Evolutionary conservation across 2,797 vertebrate species (phyloP).

Genomic region (Crenuchus spilurus): DNA sequence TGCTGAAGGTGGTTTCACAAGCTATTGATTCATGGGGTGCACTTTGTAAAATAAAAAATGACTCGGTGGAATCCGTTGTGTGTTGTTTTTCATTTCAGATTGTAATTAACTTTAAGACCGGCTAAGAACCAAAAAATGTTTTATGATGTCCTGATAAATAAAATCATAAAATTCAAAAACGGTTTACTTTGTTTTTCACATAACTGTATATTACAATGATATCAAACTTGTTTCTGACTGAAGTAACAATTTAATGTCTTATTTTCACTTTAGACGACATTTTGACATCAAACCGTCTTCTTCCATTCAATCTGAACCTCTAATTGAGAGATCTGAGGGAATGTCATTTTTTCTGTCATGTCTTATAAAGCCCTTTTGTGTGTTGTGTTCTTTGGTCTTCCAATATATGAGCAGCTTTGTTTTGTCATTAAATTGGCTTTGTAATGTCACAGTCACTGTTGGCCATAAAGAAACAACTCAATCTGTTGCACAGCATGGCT

Average conservation of each 20-base stretch:
- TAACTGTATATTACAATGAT: not conserved
- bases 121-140: no score
- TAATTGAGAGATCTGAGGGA: constrained; percentile 1
- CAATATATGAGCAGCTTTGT: constrained; percentile 17
- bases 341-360: constrained; percentile 11
- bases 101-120: no score
- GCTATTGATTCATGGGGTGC: no score
- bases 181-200: no score
- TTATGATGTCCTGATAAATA: no score
- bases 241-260: not conserved
- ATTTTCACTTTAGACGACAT: constrained; percentile 1
- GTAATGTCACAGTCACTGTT: constrained; percentile 36
- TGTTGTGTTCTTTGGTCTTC: constrained; percentile 16
- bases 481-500: constrained; percentile 48
- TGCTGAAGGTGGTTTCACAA: no score
- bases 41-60: no score
- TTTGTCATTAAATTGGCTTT: constrained; percentile 40
- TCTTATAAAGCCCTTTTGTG: constrained; percentile 9
- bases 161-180: no score
- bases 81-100: no score
- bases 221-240: not conserved
- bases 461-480: constrained; percentile 47
- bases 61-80: no score
- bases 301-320: not conserved
- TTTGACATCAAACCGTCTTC: constrained; percentile 5